A percentile compares a stretch with the other conserved stretches of the same genome.
phyloP scores from a whole-genome alignment of 2,888 invertebrate species.

The Vandiemenella viatica region DNA sequence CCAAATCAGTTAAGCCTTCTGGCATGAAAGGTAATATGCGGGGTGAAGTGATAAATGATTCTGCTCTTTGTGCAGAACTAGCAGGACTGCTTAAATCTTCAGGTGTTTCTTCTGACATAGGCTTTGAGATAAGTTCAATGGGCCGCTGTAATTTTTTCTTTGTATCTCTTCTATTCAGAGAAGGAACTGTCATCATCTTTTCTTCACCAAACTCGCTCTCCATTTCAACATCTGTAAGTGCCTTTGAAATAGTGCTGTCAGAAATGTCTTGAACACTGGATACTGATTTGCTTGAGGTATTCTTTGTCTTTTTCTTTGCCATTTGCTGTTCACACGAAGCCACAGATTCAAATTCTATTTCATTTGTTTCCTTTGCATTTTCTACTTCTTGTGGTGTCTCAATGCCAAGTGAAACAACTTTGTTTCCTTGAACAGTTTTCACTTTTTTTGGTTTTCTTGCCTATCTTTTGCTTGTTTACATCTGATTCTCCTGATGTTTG shows the following conservation, averaged over 20 bases:
- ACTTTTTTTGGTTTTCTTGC: not conserved
- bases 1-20: not conserved
- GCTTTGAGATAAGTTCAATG: not conserved
- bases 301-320: not conserved
- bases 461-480: too few relatives aligned
- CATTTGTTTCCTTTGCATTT: not conserved
- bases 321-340: too few relatives aligned
- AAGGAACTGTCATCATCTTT: too few relatives aligned
- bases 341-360: too few relatives aligned
- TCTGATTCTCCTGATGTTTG: too few relatives aligned
- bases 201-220: too few relatives aligned
- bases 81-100: too few relatives aligned
- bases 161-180: slow-evolving; percentile 11
- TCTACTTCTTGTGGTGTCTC: too few relatives aligned
- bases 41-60: not conserved
- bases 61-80: not conserved
- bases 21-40: too few relatives aligned
- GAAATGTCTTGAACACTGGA: not conserved
- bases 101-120: not conserved
- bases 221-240: not conserved
- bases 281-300: not conserved
- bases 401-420: too few relatives aligned
- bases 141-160: slow-evolving; percentile 9
- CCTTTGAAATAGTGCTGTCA: not conserved
- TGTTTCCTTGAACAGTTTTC: too few relatives aligned